Evolutionary conservation across 1,140 invertebrate species (phyloP).

Genomic region (Ruditapes philippinarum): DNA sequence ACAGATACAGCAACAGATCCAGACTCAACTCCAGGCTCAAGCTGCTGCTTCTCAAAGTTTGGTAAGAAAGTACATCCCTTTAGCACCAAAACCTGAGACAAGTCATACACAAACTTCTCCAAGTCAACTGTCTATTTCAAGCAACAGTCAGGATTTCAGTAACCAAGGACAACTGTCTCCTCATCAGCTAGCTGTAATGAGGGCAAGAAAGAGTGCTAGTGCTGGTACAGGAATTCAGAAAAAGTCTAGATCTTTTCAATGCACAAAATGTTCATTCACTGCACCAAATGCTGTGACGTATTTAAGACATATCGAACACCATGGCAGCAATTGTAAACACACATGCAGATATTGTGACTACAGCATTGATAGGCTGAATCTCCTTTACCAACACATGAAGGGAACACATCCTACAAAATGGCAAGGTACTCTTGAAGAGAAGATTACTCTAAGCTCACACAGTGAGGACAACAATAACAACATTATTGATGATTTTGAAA

Average conservation of each 20-base stretch:
- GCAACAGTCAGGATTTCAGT: not conserved
- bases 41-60: slow-evolving; percentile 7
- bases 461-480: slow-evolving; percentile 65
- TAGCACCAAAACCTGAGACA: slow-evolving; percentile 43
- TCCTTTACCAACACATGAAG: slow-evolving; percentile 83
- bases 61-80: slow-evolving; percentile 33
- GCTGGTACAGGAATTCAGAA: slow-evolving; percentile 75
- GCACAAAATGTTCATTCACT: slow-evolving; percentile 83
- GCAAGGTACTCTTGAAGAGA: slow-evolving; percentile 75
- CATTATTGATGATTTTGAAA: slow-evolving; percentile 40
- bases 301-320: slow-evolving; percentile 81
- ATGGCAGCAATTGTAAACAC: slow-evolving; percentile 81
- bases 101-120: not conserved
- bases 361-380: slow-evolving; percentile 82
- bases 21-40: slow-evolving; percentile 48
- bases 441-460: slow-evolving; percentile 63
- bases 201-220: slow-evolving; percentile 68
- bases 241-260: slow-evolving; percentile 78
- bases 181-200: slow-evolving; percentile 41
- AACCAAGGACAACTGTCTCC: slow-evolving; percentile 13
- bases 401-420: slow-evolving; percentile 78
- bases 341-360: slow-evolving; percentile 84
- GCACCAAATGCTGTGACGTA: slow-evolving; percentile 81
- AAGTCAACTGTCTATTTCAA: not conserved
- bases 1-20: slow-evolving; percentile 61